Conservation (phyloP, 2,888 invertebrate species). For the Steinernema carpocapsae region DNA sequence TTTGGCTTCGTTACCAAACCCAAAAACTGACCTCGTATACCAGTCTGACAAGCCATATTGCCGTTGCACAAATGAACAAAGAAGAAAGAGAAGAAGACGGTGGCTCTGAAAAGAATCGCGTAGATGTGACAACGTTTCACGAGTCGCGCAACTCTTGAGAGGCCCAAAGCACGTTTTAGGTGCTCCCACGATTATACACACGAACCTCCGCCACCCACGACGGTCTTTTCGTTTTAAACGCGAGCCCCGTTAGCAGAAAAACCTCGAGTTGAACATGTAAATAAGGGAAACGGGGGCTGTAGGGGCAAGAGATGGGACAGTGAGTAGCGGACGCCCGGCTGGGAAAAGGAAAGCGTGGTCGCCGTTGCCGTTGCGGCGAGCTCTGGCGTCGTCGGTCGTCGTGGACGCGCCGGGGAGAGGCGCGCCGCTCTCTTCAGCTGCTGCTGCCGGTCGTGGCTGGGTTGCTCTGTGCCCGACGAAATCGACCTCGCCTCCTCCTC, state of each 20-base stretch:
- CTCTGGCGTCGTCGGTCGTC: too few relatives aligned
- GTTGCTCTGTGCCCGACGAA: background rate
- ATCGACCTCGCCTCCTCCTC: background rate
- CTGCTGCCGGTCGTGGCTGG: background rate
- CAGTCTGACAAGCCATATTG: slow-evolving; percentile 65
- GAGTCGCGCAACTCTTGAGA: background rate
- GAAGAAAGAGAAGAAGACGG: too few relatives aligned
- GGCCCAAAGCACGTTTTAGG: background rate
- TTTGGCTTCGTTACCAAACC: too few relatives aligned
- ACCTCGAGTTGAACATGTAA: too few relatives aligned
- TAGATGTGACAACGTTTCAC: background rate
- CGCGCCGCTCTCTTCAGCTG: slow-evolving; percentile 1
- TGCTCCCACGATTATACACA: too few relatives aligned
- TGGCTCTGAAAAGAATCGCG: slow-evolving; percentile 13
- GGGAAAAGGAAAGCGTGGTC: too few relatives aligned
- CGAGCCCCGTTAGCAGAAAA: too few relatives aligned
- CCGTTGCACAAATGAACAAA: slow-evolving; percentile 5
- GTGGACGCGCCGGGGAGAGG: background rate
- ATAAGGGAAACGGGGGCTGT: too few relatives aligned
- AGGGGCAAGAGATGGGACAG: too few relatives aligned
- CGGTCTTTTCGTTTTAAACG: background rate
- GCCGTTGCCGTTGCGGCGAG: too few relatives aligned
- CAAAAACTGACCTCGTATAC: slow-evolving; percentile 62
- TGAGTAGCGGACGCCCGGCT: too few relatives aligned
- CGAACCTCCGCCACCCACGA: background rate